A percentile compares a stretch with the other conserved stretches of the same genome.
Conservation (phyloP, 2,113 vertebrate species). For the Saccopteryx leptura region DNA sequence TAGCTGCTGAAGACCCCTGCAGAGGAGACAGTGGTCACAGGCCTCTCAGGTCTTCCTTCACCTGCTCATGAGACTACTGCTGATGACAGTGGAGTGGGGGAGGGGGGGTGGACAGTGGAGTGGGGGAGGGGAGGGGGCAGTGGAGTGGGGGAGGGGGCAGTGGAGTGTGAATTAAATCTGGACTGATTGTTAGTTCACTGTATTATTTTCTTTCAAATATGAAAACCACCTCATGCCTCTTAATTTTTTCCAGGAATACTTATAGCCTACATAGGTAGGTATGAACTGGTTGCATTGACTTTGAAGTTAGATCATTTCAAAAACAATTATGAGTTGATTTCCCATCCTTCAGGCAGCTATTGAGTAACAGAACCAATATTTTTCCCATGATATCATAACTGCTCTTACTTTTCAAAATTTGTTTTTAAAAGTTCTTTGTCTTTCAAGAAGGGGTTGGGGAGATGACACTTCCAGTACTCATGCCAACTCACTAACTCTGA, state of each 20-base stretch:
- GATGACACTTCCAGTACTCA: background rate
- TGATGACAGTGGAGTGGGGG: background rate
- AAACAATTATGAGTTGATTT: background rate
- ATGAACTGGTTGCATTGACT: constrained; percentile 2
- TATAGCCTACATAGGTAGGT: background rate
- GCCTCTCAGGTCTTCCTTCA: background rate
- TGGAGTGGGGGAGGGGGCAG: fast-evolving
- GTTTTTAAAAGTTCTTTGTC: background rate
- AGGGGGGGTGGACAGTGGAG: background rate
- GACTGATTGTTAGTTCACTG: background rate
- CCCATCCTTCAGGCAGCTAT: background rate
- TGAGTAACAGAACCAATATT: constrained; percentile 1
- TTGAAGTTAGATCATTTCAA: constrained; percentile 24
- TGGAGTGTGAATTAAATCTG: background rate
- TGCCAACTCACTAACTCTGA: background rate
- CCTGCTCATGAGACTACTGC: too few relatives aligned
- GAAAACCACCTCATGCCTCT: background rate
- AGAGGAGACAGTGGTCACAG: background rate
- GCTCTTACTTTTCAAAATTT: background rate
- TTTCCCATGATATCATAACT: background rate
- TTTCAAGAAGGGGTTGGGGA: background rate
- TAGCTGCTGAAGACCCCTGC: background rate
- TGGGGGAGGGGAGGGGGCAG: fast-evolving
- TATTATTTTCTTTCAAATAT: background rate
- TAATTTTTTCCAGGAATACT: constrained; percentile 38